Percentiles rank a stretch among this genome's conserved stretches.
These are phyloP conservation scores for Metaphire vulgaris DNA, from an alignment of 1,140 invertebrate species.

Conservation along the genomic window DNA sequence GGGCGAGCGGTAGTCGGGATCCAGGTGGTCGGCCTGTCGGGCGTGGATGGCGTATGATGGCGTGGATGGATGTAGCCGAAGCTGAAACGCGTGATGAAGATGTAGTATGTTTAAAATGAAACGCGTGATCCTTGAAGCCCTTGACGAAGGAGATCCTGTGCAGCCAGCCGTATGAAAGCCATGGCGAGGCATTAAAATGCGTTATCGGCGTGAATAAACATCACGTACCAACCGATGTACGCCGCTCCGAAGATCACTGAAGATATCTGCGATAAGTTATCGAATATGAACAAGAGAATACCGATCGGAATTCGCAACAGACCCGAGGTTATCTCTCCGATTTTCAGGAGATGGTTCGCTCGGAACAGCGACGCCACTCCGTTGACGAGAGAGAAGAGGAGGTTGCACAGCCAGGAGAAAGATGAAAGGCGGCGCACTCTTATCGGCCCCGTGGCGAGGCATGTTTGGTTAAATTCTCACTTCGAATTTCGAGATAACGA, in stretches of 20 bases:
- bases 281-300: constrained; percentile 15
- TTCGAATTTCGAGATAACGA: no score
- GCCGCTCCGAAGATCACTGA: constrained; percentile 3
- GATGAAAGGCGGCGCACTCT: background rate
- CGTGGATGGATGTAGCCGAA: constrained; percentile 21
- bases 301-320: constrained; percentile 15
- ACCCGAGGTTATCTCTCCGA: constrained; percentile 19
- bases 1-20: constrained; percentile 8
- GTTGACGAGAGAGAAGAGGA: background rate
- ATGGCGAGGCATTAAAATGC: constrained; percentile 11
- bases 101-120: constrained; percentile 23
- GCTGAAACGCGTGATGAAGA: constrained; percentile 16
- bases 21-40: constrained; percentile 10
- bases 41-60: no score
- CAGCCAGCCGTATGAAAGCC: constrained; percentile 13
- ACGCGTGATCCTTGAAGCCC: constrained; percentile 20
- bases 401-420: background rate
- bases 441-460: no score
- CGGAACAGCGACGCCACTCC: background rate
- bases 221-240: constrained; percentile 19
- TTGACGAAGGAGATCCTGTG: constrained; percentile 17
- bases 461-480: background rate
- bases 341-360: background rate
- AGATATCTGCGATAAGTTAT: constrained; percentile 19
- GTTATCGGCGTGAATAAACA: constrained; percentile 2